Percentiles rank a stretch among this genome's conserved stretches.
Evolutionary conservation across 2,113 vertebrate genomes (phyloP).

Genomic region (Catharus minimus): DNA sequence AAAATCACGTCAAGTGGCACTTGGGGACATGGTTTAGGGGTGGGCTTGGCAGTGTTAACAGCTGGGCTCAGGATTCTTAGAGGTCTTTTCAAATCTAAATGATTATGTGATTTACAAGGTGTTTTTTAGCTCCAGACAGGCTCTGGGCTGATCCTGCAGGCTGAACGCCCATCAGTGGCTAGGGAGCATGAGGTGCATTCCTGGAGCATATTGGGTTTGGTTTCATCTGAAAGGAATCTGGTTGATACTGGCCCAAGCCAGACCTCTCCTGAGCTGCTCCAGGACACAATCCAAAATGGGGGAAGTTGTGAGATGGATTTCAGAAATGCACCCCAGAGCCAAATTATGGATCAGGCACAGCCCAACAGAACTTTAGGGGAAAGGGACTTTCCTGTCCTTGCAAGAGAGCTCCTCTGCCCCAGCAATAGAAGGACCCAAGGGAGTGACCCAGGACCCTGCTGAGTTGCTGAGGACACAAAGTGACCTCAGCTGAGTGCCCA

Average conservation of each 20-base stretch:
- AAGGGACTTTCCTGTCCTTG: neutral
- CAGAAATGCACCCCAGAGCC: neutral
- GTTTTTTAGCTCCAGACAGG: neutral
- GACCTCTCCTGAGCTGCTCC: neutral
- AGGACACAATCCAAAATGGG: neutral
- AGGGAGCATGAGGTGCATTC: neutral
- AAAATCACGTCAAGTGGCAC: neutral
- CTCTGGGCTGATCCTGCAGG: neutral
- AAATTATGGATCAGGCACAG: neutral
- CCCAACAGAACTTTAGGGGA: neutral
- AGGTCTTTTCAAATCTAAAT: neutral
- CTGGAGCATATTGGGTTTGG: neutral
- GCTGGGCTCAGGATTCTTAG: neutral
- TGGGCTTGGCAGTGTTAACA: neutral
- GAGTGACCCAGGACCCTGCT: neutral
- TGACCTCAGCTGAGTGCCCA: neutral
- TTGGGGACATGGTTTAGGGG: neutral
- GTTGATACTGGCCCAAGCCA: neutral
- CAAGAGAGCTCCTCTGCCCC: neutral
- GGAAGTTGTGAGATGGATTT: neutral
- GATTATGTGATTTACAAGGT: neutral
- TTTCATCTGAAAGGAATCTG: constrained; percentile 22
- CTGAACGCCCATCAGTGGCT: neutral
- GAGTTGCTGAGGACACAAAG: neutral
- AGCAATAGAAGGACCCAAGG: neutral